Percentiles rank a stretch among this genome's conserved stretches.
These are phyloP conservation scores for Ligdia adustata DNA, from an alignment of 2,888 invertebrate species.

Conservation along the genomic window DNA sequence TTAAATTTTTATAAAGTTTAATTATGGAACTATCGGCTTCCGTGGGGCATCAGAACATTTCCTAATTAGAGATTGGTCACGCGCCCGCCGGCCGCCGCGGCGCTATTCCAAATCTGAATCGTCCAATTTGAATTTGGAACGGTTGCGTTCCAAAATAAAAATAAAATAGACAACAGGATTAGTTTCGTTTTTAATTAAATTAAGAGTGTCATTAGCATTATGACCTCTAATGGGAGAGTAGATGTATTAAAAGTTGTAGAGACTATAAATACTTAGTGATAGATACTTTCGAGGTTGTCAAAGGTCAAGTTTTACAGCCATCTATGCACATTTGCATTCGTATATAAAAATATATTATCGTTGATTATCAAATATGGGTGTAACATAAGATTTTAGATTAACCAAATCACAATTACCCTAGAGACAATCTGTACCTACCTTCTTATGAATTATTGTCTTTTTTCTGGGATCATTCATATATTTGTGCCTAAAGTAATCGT, in stretches of 20 bases:
- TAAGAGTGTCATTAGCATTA: constrained; percentile 46
- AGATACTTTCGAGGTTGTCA: constrained; percentile 9
- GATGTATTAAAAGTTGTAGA: constrained; percentile 10
- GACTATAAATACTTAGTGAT: constrained; percentile 7
- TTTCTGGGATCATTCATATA: too few species aligned
- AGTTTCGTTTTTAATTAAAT: constrained; percentile 52
- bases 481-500: too few species aligned
- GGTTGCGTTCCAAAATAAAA: constrained; percentile 58
- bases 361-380: too few species aligned
- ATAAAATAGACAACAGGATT: constrained; percentile 51
- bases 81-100: constrained; percentile 66
- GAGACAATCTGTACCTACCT: too few species aligned
- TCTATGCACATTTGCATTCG: background rate
- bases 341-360: too few species aligned
- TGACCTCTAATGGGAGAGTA: constrained; percentile 23
- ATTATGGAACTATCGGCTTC: constrained; percentile 80
- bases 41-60: constrained; percentile 66
- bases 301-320: constrained; percentile 9
- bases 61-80: constrained; percentile 83
- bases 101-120: constrained; percentile 70
- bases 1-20: constrained; percentile 76
- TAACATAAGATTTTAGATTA: too few species aligned
- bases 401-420: too few species aligned
- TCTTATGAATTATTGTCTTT: too few species aligned
- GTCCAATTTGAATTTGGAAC: constrained; percentile 79